Base-by-base conservation (phyloP, 1,140 invertebrate genomes). In the Caenorhabditis brenneri region DNA sequence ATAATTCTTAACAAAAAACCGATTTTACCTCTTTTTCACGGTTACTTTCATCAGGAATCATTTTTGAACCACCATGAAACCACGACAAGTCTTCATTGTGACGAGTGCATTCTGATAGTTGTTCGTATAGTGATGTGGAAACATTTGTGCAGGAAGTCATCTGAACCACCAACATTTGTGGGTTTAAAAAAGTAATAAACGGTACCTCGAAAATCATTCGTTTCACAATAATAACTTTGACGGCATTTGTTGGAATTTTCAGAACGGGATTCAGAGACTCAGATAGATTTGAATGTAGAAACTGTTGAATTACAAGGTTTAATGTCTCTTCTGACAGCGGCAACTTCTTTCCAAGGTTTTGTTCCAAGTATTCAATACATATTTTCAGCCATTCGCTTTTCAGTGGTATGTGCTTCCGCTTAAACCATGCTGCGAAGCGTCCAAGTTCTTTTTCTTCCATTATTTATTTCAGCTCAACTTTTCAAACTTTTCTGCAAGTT, bases 41-140 rank as follows among this genome's bases (percentile, higher is more conserved):
- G 42, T 51, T 39, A 2, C 42, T 24, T 31, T 39, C 48, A 12
- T 53, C 49, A 9, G 51, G 16, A 24, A 42, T 12, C 9, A 42
- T 10, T 24, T 74, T 46, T 12, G 65, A 39, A 12, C 65, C 65
- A 7, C 65, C 65, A 27, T 74, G 65, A 42, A 74, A 74, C 65
- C 65, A 74, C 22, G 65, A 39, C n/a, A 74, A 74, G 42, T 74
- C 65, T 1, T 74, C 65, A 15, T 74, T 74, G n/a, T 74, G 65
- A 9, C 65, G 65, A 74, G 65, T 74, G 19, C 65, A 74, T 24
- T 46, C 65, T 46, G 79, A 58, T 24, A 53, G 24, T 80, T 80
- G 79, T 22, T 55, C 53, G 48, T 51, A 55, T 24, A 80, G 19
- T 22, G 53, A 55, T n/a, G 19, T 12, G 7, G 79, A 58, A 9